Percentiles rank a stretch among this genome's conserved stretches.
Evolutionary conservation across 2,113 vertebrate genomes (phyloP).

Genomic region (Riparia riparia): DNA sequence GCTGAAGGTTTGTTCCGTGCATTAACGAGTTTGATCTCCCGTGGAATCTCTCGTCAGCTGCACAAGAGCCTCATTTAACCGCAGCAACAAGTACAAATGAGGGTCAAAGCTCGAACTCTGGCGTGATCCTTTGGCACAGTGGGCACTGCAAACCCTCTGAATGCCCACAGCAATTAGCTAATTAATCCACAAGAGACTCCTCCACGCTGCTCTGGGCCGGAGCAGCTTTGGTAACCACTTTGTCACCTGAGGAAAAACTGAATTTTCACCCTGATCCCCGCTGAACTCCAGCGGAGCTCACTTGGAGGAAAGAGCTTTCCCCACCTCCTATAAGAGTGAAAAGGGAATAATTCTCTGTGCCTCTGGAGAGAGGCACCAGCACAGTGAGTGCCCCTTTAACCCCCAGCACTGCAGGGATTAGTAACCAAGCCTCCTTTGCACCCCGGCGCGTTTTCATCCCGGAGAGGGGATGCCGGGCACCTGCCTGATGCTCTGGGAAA

Average conservation of each 20-base stretch:
- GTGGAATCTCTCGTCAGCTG: not conserved
- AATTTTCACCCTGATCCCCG: not conserved
- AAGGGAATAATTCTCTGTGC: not conserved
- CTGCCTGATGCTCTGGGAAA: slow-evolving; percentile 31
- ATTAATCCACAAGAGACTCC: not conserved
- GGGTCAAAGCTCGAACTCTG: not conserved
- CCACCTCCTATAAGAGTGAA: fast-evolving
- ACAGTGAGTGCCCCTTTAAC: not conserved
- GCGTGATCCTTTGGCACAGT: fast-evolving
- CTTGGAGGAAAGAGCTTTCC: not conserved
- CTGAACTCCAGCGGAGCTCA: fast-evolving
- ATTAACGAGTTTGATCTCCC: not conserved
- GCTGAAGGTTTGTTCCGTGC: fast-evolving
- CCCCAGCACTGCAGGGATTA: not conserved
- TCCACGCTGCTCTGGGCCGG: not conserved
- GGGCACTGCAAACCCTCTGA: not conserved
- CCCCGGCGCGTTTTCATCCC: slow-evolving; percentile 7
- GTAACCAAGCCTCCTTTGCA: slow-evolving; percentile 21
- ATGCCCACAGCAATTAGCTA: not conserved
- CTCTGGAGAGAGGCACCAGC: not conserved
- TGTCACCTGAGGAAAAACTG: not conserved
- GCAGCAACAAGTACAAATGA: not conserved
- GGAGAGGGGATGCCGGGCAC: slow-evolving; percentile 53
- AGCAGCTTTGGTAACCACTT: fast-evolving
- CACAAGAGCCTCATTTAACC: not conserved